Percentiles rank a stretch among this genome's conserved stretches.
These are phyloP conservation scores for Phaenicophaeus curvirostris DNA, from an alignment of 2,797 vertebrate genomes.

Conservation along the genomic window DNA sequence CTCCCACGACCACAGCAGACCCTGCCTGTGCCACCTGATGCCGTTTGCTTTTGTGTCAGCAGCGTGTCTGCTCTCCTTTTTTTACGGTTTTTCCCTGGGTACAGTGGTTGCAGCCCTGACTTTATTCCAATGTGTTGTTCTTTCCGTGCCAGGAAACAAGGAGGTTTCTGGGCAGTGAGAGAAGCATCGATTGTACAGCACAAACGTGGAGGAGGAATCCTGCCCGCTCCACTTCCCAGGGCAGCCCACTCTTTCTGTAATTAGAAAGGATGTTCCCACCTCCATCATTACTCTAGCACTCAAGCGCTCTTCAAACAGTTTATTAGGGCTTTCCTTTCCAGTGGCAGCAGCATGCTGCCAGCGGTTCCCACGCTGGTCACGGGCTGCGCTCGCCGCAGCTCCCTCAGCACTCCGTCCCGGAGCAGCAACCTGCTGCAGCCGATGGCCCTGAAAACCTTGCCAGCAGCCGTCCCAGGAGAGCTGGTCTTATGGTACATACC, in stretches of 20 bases:
- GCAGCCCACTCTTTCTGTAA: neutral
- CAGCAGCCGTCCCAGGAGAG: neutral
- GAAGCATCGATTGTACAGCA: neutral
- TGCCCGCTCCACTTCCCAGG: neutral
- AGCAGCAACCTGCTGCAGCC: neutral
- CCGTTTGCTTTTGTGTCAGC: neutral
- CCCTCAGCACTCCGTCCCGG: fast-evolving
- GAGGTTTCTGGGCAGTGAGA: neutral
- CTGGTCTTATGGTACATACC: neutral
- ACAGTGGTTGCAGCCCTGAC: neutral
- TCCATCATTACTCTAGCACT: neutral
- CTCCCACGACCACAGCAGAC: fast-evolving
- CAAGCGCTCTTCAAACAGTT: neutral
- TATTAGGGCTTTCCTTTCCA: neutral
- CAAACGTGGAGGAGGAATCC: neutral
- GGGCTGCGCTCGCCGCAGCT: neutral
- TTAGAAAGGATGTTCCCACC: neutral
- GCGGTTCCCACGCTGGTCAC: neutral
- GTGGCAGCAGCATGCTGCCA: neutral
- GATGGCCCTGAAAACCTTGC: neutral
- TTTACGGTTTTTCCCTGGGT: neutral
- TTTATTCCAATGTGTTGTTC: neutral
- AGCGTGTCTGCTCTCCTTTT: fast-evolving
- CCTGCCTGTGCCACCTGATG: neutral
- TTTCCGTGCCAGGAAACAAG: neutral